Base-by-base conservation (phyloP, 2,113 vertebrate species). In the Bos javanicus region DNA sequence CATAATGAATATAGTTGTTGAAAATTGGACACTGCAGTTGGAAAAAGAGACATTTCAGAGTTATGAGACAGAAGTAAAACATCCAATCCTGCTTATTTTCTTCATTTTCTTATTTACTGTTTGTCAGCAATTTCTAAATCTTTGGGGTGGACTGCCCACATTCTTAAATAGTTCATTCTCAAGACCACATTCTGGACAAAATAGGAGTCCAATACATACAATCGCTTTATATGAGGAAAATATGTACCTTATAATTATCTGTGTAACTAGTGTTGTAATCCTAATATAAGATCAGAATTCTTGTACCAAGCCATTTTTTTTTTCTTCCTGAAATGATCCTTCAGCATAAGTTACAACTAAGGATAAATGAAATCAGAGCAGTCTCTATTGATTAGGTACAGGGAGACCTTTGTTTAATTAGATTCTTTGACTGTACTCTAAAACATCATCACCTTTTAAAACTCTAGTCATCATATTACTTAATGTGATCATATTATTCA, bases 371-470 rank as follows among this genome's bases (percentile, higher is more conserved):
- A 91, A 89, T 5, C 25, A 64, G 62, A 84, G 28, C 23, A 96
- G 21, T 84, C 91, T 8, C 46, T 94, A 60, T 76, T 91, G 67
- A 89, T 50, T 88, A 91, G 11, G 14, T 94, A 91, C 21, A 93
- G 13, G 25, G 8, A 83, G 48, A 87, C 16, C 14, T 90, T 96
- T 21, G 2, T 97, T 93, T 90, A 93, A 93, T 97, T 85, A 82
- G 16, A 82, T 89, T 90, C 17, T 95, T 16, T 92, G 10, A 83
- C 56, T 92, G 25, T 83, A 23, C 87, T 86, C 25, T 95, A 78
- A 93, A 95, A 89, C 17, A 84, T 71, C 6, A 15, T 85, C 11
- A 87, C 17, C 28, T 86, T 64, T 85, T 64, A 60, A 89, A 92
- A 91, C 9, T 57, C 6, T 83, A 78, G 19, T 17, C 78, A 92